Conservation (phyloP, 2,797 vertebrate species). For the Haliaeetus albicilla region DNA sequence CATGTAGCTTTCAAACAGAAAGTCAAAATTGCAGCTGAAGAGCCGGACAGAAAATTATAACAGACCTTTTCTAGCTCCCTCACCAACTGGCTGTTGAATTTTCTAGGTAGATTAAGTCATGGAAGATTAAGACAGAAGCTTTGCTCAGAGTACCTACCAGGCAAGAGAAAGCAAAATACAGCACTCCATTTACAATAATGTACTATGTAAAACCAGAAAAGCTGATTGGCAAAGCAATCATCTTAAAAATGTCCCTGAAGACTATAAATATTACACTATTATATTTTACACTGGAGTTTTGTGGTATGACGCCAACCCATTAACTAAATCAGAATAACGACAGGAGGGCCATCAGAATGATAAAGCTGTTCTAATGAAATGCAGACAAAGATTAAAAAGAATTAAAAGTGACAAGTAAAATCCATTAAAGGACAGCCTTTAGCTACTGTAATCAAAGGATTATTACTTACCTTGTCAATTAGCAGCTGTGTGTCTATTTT, state of each 20-base stretch:
- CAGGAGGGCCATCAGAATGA: constrained; percentile 64
- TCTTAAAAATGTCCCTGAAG: constrained; percentile 53
- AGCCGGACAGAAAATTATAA: constrained; percentile 50
- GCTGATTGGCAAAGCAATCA: constrained; percentile 67
- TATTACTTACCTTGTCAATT: constrained; percentile 73
- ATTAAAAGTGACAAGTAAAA: constrained; percentile 78
- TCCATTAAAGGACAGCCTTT: constrained; percentile 70
- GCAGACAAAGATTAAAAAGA: constrained; percentile 73
- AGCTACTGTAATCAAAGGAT: constrained; percentile 76
- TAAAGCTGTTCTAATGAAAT: constrained; percentile 71
- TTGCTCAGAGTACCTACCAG: constrained; percentile 38
- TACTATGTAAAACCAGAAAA: constrained; percentile 61
- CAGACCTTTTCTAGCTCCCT: constrained; percentile 18
- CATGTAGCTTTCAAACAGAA: constrained; percentile 18
- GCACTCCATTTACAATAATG: constrained; percentile 40
- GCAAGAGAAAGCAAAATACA: constrained; percentile 53
- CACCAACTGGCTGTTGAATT: constrained; percentile 55
- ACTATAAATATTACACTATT: constrained; percentile 57
- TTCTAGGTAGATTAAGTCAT: constrained; percentile 69
- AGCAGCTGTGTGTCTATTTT: constrained; percentile 62
- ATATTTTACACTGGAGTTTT: constrained; percentile 55
- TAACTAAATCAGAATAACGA: constrained; percentile 66
- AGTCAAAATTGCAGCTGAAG: constrained; percentile 23
- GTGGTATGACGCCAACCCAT: constrained; percentile 52
- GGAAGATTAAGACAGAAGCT: constrained; percentile 70